Evolutionary conservation across 2,113 vertebrate species (phyloP).

Genomic region (Ariopsis seemanni): DNA sequence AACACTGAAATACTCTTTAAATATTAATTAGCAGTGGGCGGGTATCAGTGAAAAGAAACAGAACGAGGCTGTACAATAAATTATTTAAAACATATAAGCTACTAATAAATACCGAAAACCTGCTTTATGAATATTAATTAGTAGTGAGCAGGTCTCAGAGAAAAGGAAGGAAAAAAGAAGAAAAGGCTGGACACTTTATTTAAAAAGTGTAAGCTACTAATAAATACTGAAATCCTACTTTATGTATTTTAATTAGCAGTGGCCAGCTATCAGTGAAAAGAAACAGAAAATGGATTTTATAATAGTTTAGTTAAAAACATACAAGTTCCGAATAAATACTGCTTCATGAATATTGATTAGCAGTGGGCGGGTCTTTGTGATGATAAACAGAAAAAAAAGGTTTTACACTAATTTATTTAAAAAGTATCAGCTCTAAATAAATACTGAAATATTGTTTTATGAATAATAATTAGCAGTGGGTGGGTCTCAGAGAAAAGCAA

Average conservation of each 20-base stretch:
- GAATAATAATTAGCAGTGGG: no score
- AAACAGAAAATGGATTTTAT: not conserved
- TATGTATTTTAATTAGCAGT: not conserved
- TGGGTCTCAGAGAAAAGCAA: not conserved
- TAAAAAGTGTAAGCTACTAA: not conserved
- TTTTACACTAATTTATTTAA: no score
- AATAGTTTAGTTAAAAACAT: not conserved
- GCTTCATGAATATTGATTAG: not conserved
- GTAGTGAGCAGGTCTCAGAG: not conserved
- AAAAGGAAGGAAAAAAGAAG: not conserved
- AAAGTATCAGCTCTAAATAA: no score
- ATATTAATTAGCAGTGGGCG: not conserved
- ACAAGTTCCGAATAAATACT: not conserved
- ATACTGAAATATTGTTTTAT: no score
- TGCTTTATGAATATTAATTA: not conserved
- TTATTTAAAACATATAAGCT: not conserved
- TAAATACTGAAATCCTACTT: not conserved
- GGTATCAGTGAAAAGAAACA: not conserved
- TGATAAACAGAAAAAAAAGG: no score
- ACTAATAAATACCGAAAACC: not conserved
- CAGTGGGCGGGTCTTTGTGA: not conserved
- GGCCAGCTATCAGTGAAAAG: not conserved
- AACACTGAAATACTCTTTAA: not conserved
- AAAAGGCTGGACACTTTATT: no score
- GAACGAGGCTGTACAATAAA: no score